Evolutionary conservation across 2,797 vertebrate species (phyloP).

Genomic region (Poecile montanus): DNA sequence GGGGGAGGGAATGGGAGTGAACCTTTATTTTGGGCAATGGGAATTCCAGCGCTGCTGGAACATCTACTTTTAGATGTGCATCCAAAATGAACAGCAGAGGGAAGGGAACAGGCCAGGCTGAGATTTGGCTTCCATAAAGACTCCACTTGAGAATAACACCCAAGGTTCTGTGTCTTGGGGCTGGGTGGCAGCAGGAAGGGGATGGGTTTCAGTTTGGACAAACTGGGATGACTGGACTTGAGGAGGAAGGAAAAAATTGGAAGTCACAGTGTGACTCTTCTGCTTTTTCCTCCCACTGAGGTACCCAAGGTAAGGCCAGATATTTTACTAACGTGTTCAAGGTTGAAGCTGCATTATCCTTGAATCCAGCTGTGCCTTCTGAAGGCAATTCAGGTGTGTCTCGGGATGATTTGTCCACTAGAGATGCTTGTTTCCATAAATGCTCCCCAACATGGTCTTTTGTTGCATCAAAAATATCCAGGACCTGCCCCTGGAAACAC

Average conservation of each 20-base stretch:
- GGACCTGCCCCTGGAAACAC: background rate
- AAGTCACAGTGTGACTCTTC: background rate
- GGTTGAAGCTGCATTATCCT: background rate
- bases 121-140: background rate
- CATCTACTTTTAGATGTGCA: background rate
- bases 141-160: background rate
- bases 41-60: background rate
- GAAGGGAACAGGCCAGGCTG: background rate
- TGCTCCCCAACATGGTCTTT: background rate
- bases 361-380: background rate
- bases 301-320: background rate
- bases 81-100: background rate
- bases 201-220: accelerated
- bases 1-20: background rate
- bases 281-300: background rate
- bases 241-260: background rate
- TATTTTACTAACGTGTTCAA: background rate
- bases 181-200: background rate
- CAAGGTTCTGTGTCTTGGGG: accelerated
- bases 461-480: background rate
- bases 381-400: background rate
- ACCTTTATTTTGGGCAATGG: background rate
- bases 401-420: background rate
- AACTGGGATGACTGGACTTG: background rate
- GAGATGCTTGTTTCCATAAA: background rate